phyloP scores from a whole-genome alignment of 2,888 invertebrate genomes.

The Cephonodes hylas region DNA sequence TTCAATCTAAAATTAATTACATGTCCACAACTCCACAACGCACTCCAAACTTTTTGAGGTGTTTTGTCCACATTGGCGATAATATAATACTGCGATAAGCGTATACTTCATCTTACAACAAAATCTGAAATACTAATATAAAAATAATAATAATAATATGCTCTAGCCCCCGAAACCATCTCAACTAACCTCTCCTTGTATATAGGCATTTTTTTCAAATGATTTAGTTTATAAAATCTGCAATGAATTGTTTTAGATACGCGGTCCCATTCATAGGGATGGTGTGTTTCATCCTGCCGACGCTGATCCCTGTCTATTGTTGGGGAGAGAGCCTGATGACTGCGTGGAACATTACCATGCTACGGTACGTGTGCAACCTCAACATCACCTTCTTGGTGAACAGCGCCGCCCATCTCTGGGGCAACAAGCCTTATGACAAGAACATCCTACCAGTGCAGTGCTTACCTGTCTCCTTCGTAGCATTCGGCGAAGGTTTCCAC shows the following conservation, averaged over 20 bases:
- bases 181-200: too few relatives aligned
- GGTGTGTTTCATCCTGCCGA: conserved; percentile 67
- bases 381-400: conserved; percentile 83
- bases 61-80: neutral
- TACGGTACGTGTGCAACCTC: conserved; percentile 79
- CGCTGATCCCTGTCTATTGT: conserved; percentile 73
- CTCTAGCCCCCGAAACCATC: too few relatives aligned
- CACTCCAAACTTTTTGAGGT: neutral
- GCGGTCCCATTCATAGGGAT: conserved; percentile 25
- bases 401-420: conserved; percentile 82
- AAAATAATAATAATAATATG: too few relatives aligned
- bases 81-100: too few relatives aligned
- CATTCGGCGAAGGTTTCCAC: conserved; percentile 47
- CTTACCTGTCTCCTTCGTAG: conserved; percentile 28
- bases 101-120: too few relatives aligned
- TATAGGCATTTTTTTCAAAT: too few relatives aligned
- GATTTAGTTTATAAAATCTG: too few relatives aligned
- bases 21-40: neutral
- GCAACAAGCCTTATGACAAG: conserved; percentile 66
- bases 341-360: conserved; percentile 56
- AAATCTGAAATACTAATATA: too few relatives aligned
- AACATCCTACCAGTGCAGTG: conserved; percentile 33
- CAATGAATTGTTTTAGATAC: conserved; percentile 20
- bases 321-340: conserved; percentile 78
- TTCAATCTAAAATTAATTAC: neutral